phyloP scores from a whole-genome alignment of 2,888 invertebrate species.

The Drosophila rellima region DNA sequence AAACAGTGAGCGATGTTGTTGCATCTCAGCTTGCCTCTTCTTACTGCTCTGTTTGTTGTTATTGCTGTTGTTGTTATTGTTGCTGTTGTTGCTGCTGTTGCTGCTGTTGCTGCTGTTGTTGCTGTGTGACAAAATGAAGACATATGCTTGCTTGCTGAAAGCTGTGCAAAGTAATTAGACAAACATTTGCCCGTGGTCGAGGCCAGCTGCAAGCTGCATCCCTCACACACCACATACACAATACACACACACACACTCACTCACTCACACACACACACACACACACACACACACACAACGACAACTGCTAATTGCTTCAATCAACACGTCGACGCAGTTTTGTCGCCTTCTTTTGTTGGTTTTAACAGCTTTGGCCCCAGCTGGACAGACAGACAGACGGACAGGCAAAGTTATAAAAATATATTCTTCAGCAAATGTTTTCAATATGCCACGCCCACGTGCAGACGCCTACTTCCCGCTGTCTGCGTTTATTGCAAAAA shows the following conservation, averaged over 20 bases:
- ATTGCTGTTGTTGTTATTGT: slow-evolving; percentile 24
- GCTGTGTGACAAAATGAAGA: slow-evolving; percentile 77
- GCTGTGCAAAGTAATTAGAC: slow-evolving; percentile 84
- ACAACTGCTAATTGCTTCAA: slow-evolving; percentile 83
- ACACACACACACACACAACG: slow-evolving; percentile 27
- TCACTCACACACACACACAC: slow-evolving; percentile 19
- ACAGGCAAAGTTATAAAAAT: slow-evolving; percentile 31
- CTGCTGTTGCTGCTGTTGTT: slow-evolving; percentile 20
- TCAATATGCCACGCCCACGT: slow-evolving; percentile 51
- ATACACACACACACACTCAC: slow-evolving; percentile 14
- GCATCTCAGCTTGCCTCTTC: slow-evolving; percentile 16
- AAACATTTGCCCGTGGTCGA: slow-evolving; percentile 75
- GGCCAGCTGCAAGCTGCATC: slow-evolving; percentile 53
- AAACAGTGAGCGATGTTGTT: slow-evolving; percentile 58
- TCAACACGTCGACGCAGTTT: slow-evolving; percentile 78
- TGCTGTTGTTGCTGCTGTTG: slow-evolving; percentile 24
- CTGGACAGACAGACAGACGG: slow-evolving; percentile 16
- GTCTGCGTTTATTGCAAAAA: slow-evolving; percentile 51
- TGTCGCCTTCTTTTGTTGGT: slow-evolving; percentile 51
- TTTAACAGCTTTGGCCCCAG: slow-evolving; percentile 43
- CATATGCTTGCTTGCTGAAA: slow-evolving; percentile 83
- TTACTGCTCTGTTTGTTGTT: not conserved
- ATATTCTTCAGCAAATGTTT: slow-evolving; percentile 52
- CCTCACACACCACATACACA: slow-evolving; percentile 39
- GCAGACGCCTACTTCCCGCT: slow-evolving; percentile 4